Base-by-base conservation (phyloP, 2,888 invertebrate species). In the Tillus elongatus region DNA sequence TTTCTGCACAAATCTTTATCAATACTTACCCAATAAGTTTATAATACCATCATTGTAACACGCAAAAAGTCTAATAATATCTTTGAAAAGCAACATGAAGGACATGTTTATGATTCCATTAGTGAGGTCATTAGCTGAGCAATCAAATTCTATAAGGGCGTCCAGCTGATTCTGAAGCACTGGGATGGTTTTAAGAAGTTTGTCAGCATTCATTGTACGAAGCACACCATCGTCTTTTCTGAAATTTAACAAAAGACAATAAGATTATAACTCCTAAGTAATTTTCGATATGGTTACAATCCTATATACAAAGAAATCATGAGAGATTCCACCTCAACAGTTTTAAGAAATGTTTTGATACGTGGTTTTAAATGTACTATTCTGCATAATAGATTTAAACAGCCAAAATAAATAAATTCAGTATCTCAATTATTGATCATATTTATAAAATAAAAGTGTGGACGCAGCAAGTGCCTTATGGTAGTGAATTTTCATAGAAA, bases 41-140 rank as follows among this genome's bases (percentile, higher is more conserved):
- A 97, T 98, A 56, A 97, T 92, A 50, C 96, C 98, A 69, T 98
- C 98, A 69, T 99, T 99, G 74, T 98, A 98, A 69, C 97, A 96
- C 43, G 98, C 98, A 71, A 98, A 98, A 52, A 98, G 75, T 47
- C 87, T 72, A 56, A 88, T 87, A 53, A 87, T 73, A 71, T 88
- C 88, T 57, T 85, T 75, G 67, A 87, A 88, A 41, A 87, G 72
- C 41, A 87, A 71, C 76, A 87, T 82, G 63, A 87, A 88, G 44
- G 79, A 78, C 67, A 83, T 82, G 61, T 83, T 85, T 64, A 88
- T 85, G 40, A 87, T 82, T 28, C 85, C 93, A 67, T 98, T 98
- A 57, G 89, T 91, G 64, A 98, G 79, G 66, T 98, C 97, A 65
- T 92, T 91, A 52, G 93, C 82, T 16, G 91, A 85, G 65, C 92